Percentiles rank a stretch among this genome's conserved stretches.
Conservation (phyloP, 2,113 vertebrate genomes). For the Malurus elegans region DNA sequence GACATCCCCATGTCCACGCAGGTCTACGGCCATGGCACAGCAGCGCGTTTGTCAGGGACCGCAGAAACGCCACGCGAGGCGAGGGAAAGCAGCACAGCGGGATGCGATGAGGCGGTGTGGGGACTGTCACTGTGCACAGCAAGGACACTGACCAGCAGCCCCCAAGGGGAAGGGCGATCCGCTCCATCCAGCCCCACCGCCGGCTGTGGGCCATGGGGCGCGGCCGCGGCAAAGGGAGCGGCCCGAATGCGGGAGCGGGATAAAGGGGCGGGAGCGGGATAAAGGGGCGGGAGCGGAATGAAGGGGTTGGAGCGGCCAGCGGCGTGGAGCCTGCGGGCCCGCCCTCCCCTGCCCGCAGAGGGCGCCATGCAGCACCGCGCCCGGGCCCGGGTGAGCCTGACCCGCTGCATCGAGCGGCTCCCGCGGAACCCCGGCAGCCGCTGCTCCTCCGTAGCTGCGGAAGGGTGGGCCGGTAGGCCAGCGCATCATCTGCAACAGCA, state of each 20-base stretch:
- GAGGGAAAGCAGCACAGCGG: too few species aligned
- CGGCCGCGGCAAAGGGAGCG: not conserved
- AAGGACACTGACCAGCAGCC: too few species aligned
- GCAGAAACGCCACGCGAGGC: rapidly evolving
- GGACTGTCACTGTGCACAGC: rapidly evolving
- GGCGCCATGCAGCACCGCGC: not conserved
- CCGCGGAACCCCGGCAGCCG: not conserved
- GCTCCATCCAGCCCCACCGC: not conserved
- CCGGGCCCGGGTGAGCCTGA: too few species aligned
- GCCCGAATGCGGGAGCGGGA: too few species aligned
- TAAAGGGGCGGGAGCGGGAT: not conserved
- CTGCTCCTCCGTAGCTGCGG: not conserved
- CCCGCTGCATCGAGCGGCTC: not conserved
- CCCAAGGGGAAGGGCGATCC: rapidly evolving
- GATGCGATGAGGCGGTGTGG: rapidly evolving
- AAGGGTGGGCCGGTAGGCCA: not conserved
- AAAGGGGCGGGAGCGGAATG: rapidly evolving
- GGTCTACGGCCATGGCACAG: rapidly evolving
- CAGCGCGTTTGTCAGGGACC: rapidly evolving
- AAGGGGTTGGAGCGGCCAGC: rapidly evolving
- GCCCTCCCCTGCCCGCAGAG: not conserved
- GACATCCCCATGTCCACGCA: rapidly evolving
- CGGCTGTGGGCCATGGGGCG: rapidly evolving
- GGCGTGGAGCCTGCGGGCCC: too few species aligned
- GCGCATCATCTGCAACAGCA: not conserved